Evolutionary conservation across 1,140 invertebrate species (phyloP), one percentile per base, ranked within the genome.

Genomic region (Metaphire vulgaris): DNA sequence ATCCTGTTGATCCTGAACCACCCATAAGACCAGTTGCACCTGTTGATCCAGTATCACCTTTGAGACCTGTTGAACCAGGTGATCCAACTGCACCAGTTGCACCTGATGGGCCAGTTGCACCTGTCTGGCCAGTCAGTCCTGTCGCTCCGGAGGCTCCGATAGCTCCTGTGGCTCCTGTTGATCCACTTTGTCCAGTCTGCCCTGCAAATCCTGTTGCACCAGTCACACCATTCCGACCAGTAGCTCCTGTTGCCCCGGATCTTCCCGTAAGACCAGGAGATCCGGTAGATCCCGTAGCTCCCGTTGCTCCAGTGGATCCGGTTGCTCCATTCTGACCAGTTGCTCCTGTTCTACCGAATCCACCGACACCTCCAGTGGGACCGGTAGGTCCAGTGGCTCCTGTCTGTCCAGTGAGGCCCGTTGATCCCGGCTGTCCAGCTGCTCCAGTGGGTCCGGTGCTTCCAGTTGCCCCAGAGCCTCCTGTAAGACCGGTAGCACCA

Each of bases 1-100:
- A 31, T 26, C 75, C 75, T 16, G 14, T 56, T n/a, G 75, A 2
- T 26, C 75, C 75, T 1, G 2, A 74, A 12, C 15, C n/a, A 32
- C 78, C 78, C 16, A n/a, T 26, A 12, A 26, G 21, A 32, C 78
- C 76, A 70, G 16, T 65, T 75, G 32, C 14, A 70, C 76, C 74
- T 15, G 56, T 67, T 75, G 70, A 12, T 6, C 75, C 75, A 29
- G 71, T 75, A 21, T 21, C 21, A 12, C 75, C 75, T 26, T 2
- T 33, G 66, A 26, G 6, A 16, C 75, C 75, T 34, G 72, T 56
- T 64, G 32, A 26, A 64, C 75, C 75, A 64, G 72, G 34, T n/a
- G 26, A 6, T 16, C 75, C 75, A 21, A 6, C 33, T 32, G 32
- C n/a, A 12, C 41, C 41, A 12, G 41, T 56, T 12, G 21, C 6